A percentile compares a stretch with the other conserved stretches of the same genome.
These are phyloP conservation scores for Alauda arvensis DNA, from an alignment of 2,797 vertebrate species.

Conservation along the genomic window DNA sequence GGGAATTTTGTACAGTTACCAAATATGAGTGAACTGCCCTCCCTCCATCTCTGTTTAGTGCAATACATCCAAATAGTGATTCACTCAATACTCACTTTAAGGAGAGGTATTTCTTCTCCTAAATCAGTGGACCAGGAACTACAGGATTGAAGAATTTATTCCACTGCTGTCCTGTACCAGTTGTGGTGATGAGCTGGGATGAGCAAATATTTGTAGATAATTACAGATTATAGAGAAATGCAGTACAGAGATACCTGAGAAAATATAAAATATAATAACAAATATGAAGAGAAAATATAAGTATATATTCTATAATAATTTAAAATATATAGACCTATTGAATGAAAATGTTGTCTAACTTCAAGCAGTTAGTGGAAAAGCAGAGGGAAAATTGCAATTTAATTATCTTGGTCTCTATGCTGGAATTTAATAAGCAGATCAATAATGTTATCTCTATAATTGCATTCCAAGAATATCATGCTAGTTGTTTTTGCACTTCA, in stretches of 20 bases:
- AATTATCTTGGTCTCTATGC: background rate
- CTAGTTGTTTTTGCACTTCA: conserved; percentile 37
- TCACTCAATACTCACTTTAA: background rate
- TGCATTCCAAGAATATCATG: conserved; percentile 25
- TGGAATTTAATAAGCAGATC: conserved; percentile 19
- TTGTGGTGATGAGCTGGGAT: background rate
- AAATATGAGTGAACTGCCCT: background rate
- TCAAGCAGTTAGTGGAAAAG: background rate
- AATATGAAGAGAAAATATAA: background rate
- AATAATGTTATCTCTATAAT: conserved; percentile 20
- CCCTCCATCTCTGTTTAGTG: background rate
- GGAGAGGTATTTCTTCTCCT: background rate
- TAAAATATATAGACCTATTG: background rate
- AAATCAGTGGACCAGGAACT: background rate
- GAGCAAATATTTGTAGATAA: background rate
- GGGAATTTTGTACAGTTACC: background rate
- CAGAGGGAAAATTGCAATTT: background rate
- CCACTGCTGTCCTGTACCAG: background rate
- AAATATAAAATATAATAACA: background rate
- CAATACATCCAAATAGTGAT: background rate
- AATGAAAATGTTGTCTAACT: background rate
- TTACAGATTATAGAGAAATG: background rate
- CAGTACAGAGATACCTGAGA: background rate
- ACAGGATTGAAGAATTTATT: background rate
- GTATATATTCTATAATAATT: background rate